Evolutionary conservation across 2,888 invertebrate genomes (phyloP).

Genomic region (Nomada ruficornis): DNA sequence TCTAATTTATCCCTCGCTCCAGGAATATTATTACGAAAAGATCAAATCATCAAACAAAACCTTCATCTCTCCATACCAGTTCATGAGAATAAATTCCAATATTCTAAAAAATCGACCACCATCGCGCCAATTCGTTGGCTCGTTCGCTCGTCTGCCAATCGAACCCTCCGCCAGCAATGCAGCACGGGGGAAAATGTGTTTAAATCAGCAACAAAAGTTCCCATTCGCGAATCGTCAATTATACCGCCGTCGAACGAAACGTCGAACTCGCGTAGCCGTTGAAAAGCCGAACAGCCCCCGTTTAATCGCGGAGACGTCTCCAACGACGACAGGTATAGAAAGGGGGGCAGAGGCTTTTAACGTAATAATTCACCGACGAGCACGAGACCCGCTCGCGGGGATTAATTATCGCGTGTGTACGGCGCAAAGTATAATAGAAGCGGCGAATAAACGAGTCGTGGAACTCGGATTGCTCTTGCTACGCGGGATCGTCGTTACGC

Average conservation of each 20-base stretch:
- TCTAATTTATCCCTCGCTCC: no score
- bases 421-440: slow-evolving; percentile 26
- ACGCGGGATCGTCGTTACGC: slow-evolving; percentile 12
- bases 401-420: slow-evolving; percentile 51
- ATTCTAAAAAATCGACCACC: no score
- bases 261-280: background rate
- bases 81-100: no score
- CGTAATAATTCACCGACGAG: slow-evolving; percentile 24
- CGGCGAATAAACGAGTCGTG: slow-evolving; percentile 24
- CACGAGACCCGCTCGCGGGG: slow-evolving; percentile 4
- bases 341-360: slow-evolving; percentile 12
- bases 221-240: background rate
- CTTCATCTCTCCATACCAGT: no score
- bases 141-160: no score
- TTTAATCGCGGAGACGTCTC: slow-evolving; percentile 19
- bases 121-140: no score
- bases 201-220: background rate
- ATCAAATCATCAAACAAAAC: no score
- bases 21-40: no score
- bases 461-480: slow-evolving; percentile 24
- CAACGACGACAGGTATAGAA: background rate
- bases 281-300: background rate
- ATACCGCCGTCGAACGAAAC: background rate
- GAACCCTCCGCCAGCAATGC: background rate
- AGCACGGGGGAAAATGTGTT: background rate